These are phyloP conservation scores for Julus scandinavius DNA, from an alignment of 2,888 invertebrate species.

Conservation along the genomic window DNA sequence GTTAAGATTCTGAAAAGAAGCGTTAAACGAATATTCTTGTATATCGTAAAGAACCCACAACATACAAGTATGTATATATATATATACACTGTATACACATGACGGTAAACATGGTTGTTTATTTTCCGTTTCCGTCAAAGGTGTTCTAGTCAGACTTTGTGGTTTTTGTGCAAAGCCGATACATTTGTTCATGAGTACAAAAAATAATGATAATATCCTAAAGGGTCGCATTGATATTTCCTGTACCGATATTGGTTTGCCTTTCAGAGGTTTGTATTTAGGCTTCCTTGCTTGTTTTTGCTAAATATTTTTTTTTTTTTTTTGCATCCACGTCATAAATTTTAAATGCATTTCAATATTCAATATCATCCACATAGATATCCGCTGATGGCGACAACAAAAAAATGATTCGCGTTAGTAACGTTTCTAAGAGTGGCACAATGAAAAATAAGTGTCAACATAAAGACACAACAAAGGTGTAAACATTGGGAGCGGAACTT, in stretches of 20 bases:
- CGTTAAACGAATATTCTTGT: too few relatives aligned
- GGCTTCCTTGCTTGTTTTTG: slow-evolving; percentile 1
- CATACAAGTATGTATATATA: too few relatives aligned
- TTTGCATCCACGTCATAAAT: neutral
- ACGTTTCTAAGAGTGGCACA: neutral
- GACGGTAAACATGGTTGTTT: neutral
- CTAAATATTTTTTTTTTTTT: neutral
- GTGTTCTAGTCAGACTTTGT: neutral
- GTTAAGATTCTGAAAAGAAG: too few relatives aligned
- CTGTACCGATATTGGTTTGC: neutral
- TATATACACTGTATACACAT: too few relatives aligned
- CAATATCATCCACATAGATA: slow-evolving; percentile 11
- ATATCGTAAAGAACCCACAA: too few relatives aligned
- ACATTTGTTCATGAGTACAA: neutral
- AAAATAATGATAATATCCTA: neutral
- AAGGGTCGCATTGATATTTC: neutral
- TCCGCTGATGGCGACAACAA: neutral
- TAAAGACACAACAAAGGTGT: neutral
- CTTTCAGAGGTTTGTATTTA: neutral
- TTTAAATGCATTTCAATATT: slow-evolving; percentile 1
- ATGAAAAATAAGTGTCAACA: slow-evolving; percentile 28
- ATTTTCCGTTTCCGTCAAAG: neutral
- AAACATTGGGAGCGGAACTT: neutral
- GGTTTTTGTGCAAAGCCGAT: neutral
- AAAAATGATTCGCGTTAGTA: neutral